phyloP scores from a whole-genome alignment of 2,113 vertebrate genomes.

The Myotis lucifugus region DNA sequence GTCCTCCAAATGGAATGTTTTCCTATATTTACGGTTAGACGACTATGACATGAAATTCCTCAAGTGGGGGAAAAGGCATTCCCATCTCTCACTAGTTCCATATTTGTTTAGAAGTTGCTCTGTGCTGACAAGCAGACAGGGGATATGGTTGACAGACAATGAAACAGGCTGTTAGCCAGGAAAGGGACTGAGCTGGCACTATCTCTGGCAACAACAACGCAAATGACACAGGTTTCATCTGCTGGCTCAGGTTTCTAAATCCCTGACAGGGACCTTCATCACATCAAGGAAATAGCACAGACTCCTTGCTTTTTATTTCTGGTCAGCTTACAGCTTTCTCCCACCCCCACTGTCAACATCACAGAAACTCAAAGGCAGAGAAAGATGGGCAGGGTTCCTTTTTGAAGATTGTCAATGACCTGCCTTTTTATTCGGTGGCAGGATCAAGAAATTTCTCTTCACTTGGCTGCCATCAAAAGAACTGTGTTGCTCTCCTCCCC shows the following conservation, averaged over 20 bases:
- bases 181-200: constrained; percentile 76
- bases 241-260: constrained; percentile 88
- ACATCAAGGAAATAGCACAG: constrained; percentile 86
- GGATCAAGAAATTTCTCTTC: constrained; percentile 74
- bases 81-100: constrained; percentile 83
- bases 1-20: constrained; percentile 61
- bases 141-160: constrained; percentile 85
- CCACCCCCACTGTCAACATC: constrained; percentile 78
- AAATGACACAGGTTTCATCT: constrained; percentile 85
- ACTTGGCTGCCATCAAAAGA: constrained; percentile 67
- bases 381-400: constrained; percentile 68
- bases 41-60: constrained; percentile 75
- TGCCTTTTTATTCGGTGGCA: constrained; percentile 75
- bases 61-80: constrained; percentile 67
- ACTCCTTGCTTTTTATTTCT: constrained; percentile 80
- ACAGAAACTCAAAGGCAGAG: constrained; percentile 78
- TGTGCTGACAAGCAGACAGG: constrained; percentile 84
- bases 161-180: constrained; percentile 81
- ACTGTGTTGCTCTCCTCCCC: neutral
- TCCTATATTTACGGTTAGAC: constrained; percentile 55
- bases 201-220: constrained; percentile 83
- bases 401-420: constrained; percentile 71
- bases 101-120: constrained; percentile 82
- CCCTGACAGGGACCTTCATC: constrained; percentile 91
- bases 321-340: constrained; percentile 57